Evolutionary conservation across 2,113 vertebrate genomes (phyloP), one percentile per base, ranked within the genome.

Genomic region (Zeus faber): DNA sequence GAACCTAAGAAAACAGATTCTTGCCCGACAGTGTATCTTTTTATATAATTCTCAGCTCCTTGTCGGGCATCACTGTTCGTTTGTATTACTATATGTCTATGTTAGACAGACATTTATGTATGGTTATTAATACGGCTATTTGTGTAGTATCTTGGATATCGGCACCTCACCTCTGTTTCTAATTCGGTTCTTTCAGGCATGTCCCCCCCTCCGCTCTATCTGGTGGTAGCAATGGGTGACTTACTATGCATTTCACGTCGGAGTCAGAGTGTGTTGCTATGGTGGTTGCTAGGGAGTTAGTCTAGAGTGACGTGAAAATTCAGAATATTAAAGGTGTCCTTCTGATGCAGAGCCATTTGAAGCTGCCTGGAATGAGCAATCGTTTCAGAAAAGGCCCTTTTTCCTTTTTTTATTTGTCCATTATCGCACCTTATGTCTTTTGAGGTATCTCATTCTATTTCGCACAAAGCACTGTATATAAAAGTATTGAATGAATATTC

Each of bases 231-330:
- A 64, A 57, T 14, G n/a, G 13, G 72, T 70, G 82, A 83, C 85
- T 89, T 90, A 56, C 76, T 67, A 91, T 90, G 86, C 88, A 85
- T 74, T 88, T 83, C 89, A 91, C 86, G 87, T 90, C 77, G 72
- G 76, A 71, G 76, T 68, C 67, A 52, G 82, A 81, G 74, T 81
- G 89, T 84, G 89, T 91, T 91, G 89, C 88, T 87, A 90, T 84
- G 89, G 81, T 86, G 88, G 87, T 91, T 90, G 88, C 89, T 89
- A 89, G 82, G 88, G 89, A 88, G 88, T 90, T 88, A 90, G 82
- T 59, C 74, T 46, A 65, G 84, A 88, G 81, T 90, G 89, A 88
- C 74, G 77, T 80, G 65, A 77, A 86, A 86, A 84, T 77, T 88
- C 87, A 63, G 87, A 89, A 90, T 91, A 90, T 88, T 91, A 89